A percentile compares a stretch with the other conserved stretches of the same genome.
These are phyloP conservation scores for Zelostemma sp. DNA, from an alignment of 1,140 invertebrate genomes.

Conservation along the genomic window DNA sequence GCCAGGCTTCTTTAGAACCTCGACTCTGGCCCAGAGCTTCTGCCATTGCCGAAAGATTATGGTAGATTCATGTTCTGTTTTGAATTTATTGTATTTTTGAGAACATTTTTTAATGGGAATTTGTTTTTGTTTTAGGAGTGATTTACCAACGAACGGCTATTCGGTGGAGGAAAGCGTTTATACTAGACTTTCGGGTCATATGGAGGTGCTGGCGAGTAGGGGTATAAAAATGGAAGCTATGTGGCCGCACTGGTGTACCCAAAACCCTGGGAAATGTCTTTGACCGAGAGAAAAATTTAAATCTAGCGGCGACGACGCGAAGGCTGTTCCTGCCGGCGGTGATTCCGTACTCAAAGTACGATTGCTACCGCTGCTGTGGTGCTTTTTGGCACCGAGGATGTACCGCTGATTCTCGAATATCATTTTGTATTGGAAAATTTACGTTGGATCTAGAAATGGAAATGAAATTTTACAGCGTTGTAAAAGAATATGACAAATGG, in stretches of 20 bases:
- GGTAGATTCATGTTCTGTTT: constrained; percentile 52
- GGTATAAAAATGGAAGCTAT: constrained; percentile 78
- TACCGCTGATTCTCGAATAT: not conserved
- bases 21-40: constrained; percentile 80
- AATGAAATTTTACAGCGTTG: not conserved
- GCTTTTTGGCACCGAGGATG: constrained; percentile 12
- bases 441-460: too few species aligned
- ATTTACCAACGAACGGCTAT: constrained; percentile 57
- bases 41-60: constrained; percentile 76
- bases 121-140: constrained; percentile 58
- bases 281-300: constrained; percentile 61
- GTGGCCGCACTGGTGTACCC: constrained; percentile 81
- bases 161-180: constrained; percentile 74
- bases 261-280: constrained; percentile 81
- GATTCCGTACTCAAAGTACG: constrained; percentile 36
- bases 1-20: constrained; percentile 73
- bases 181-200: constrained; percentile 75
- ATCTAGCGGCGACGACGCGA: constrained; percentile 9
- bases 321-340: constrained; percentile 16
- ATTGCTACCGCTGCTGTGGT: constrained; percentile 19
- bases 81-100: too few species aligned
- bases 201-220: constrained; percentile 73
- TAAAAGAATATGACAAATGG: not conserved
- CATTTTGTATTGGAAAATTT: not conserved
- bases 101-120: too few species aligned